Evolutionary conservation across 2,113 vertebrate genomes (phyloP).

Genomic region (Nothobranchius furzeri): DNA sequence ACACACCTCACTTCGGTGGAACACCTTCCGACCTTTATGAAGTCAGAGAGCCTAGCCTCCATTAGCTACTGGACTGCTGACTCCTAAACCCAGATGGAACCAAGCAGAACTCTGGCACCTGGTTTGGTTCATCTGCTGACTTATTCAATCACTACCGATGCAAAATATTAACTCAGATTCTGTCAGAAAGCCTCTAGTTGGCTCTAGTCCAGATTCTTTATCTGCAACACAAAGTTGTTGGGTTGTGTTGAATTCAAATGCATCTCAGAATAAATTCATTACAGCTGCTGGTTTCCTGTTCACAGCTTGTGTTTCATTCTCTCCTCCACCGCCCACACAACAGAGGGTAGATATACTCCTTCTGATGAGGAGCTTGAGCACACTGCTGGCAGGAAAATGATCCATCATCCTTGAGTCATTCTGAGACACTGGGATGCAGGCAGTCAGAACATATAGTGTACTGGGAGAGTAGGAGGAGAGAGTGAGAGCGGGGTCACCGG

Average conservation of each 20-base stretch:
- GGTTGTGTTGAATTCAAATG: no score
- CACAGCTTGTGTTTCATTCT: slow-evolving; percentile 30
- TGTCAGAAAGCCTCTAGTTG: background rate
- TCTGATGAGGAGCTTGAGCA: slow-evolving; percentile 14
- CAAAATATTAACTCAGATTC: no score
- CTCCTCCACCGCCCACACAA: slow-evolving; percentile 23
- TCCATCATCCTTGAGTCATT: slow-evolving; percentile 43
- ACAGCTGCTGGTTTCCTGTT: background rate
- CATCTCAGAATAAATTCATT: no score
- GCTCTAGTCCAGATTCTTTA: background rate
- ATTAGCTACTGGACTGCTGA: no score
- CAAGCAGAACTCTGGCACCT: no score
- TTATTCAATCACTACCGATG: no score
- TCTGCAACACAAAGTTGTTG: no score
- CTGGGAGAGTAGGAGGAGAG: slow-evolving; percentile 23
- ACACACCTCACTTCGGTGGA: no score
- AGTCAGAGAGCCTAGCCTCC: no score
- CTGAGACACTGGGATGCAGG: slow-evolving; percentile 22
- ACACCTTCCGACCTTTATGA: no score
- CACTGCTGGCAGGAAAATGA: slow-evolving; percentile 40
- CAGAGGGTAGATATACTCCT: slow-evolving; percentile 25
- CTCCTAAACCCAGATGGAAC: no score
- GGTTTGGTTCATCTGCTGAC: no score
- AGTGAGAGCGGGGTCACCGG: slow-evolving; percentile 29
- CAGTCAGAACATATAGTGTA: slow-evolving; percentile 22